These are phyloP conservation scores for Acrobasis consociella DNA, from an alignment of 2,888 invertebrate genomes.

Conservation along the genomic window DNA sequence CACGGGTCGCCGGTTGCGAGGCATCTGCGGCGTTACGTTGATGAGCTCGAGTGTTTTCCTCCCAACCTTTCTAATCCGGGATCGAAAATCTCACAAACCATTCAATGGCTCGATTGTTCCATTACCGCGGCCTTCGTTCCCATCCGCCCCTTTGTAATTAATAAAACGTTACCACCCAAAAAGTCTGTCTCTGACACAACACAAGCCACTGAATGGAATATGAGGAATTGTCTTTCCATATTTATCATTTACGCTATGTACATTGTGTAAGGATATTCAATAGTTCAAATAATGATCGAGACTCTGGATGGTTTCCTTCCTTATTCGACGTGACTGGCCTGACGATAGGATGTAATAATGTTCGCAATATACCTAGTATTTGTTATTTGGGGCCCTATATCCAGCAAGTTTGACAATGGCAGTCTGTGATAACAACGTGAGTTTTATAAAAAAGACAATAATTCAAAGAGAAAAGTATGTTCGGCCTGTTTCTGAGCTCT, in stretches of 20 bases:
- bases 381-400: conserved; percentile 30
- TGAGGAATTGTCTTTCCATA: conserved; percentile 10
- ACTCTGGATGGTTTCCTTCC: conserved; percentile 26
- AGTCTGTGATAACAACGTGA: conserved; percentile 37
- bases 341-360: conserved; percentile 24
- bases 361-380: conserved; percentile 32
- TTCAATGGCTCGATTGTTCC: conserved; percentile 5
- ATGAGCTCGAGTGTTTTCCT: conserved; percentile 10
- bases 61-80: conserved; percentile 2
- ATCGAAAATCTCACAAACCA: conserved; percentile 8
- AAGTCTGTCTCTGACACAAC: background rate
- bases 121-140: conserved; percentile 12
- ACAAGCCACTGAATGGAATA: conserved; percentile 3
- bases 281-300: conserved; percentile 27
- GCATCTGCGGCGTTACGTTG: conserved; percentile 3
- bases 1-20: conserved; percentile 9
- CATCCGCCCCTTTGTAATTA: conserved; percentile 18
- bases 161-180: conserved; percentile 7
- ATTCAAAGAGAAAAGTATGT: no score
- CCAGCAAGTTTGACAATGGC: conserved; percentile 40
- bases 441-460: conserved; percentile 26
- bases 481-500: no score
- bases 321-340: conserved; percentile 26
- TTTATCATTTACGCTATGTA: conserved; percentile 12
- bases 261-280: conserved; percentile 13